A percentile compares a stretch with the other conserved stretches of the same genome.
Evolutionary conservation across 1,140 invertebrate species (phyloP).

Genomic region (Ceratina calcarata): DNA sequence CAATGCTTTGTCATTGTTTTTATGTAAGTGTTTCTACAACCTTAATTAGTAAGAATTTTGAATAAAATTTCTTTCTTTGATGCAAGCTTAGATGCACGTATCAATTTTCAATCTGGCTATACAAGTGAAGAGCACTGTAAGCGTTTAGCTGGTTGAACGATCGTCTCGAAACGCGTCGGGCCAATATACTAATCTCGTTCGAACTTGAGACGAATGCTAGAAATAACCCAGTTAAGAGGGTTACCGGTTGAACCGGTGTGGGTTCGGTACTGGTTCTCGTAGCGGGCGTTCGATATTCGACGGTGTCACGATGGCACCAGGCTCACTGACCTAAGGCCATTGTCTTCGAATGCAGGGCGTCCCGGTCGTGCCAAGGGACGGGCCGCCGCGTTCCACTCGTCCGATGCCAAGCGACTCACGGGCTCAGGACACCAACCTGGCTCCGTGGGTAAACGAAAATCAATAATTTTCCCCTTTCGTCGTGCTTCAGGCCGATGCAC

Average conservation of each 20-base stretch:
- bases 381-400: conserved; percentile 35
- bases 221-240: neutral
- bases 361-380: conserved; percentile 61
- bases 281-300: conserved; percentile 21
- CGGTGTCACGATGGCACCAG: conserved; percentile 51
- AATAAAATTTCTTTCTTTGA: too few species aligned
- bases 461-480: conserved; percentile 68
- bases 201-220: neutral
- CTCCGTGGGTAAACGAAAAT: conserved; percentile 68
- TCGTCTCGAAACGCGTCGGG: too few species aligned
- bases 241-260: neutral
- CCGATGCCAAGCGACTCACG: neutral
- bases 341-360: conserved; percentile 66
- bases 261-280: neutral
- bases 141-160: neutral
- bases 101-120: too few species aligned
- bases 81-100: too few species aligned
- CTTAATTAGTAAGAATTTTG: too few species aligned
- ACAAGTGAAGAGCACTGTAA: too few species aligned
- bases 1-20: too few species aligned
- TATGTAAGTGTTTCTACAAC: too few species aligned
- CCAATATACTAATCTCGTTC: neutral
- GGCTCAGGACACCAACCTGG: conserved; percentile 35
- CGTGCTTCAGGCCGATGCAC: conserved; percentile 66
- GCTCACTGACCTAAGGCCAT: conserved; percentile 62